Conservation (phyloP, 2,797 vertebrate genomes). For the Limnodromus scolopaceus region DNA sequence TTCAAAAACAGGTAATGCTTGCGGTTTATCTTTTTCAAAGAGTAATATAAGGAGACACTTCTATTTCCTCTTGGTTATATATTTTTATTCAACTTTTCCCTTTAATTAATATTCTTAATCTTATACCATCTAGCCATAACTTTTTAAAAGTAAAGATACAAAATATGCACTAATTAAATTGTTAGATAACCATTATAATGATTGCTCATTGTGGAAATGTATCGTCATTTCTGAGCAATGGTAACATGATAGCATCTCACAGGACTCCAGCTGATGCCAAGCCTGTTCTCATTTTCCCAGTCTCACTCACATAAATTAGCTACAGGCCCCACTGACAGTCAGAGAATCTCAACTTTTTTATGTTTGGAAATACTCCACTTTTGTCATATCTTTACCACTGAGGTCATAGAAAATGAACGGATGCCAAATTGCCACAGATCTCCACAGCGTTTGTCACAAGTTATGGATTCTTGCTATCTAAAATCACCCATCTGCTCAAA, state of each 20-base stretch:
- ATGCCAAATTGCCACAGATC: neutral
- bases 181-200: neutral
- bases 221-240: conserved; percentile 40
- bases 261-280: conserved; percentile 27
- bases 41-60: neutral
- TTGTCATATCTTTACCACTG: neutral
- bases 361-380: conserved; percentile 22
- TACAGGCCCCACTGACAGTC: neutral
- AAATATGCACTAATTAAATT: neutral
- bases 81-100: neutral
- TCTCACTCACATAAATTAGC: conserved; percentile 34
- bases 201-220: conserved; percentile 35
- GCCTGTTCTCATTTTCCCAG: conserved; percentile 29
- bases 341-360: conserved; percentile 6
- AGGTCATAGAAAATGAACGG: neutral
- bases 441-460: neutral
- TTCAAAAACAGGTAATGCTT: neutral
- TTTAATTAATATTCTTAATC: neutral
- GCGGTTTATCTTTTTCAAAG: neutral
- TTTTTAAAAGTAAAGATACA: neutral
- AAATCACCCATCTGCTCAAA: conserved; percentile 31
- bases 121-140: neutral
- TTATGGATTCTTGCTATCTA: conserved; percentile 19
- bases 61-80: neutral
- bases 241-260: conserved; percentile 18